Percentiles rank a stretch among this genome's conserved stretches.
Conservation (phyloP, 2,888 invertebrate genomes). For the Stenodera caucasica region DNA sequence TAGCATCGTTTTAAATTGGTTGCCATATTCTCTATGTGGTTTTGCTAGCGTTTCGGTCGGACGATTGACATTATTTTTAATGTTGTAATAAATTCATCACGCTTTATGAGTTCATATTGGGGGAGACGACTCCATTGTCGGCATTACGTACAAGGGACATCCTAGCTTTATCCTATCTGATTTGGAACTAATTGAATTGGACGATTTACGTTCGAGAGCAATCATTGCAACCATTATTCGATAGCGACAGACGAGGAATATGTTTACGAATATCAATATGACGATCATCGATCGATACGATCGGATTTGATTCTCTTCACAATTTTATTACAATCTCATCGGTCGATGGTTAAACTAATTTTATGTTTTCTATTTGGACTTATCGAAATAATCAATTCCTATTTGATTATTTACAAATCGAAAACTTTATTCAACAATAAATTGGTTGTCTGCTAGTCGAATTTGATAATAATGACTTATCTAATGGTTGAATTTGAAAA, state of each 20-base stretch:
- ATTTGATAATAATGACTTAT: background rate
- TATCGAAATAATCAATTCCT: too few species aligned
- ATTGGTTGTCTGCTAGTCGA: background rate
- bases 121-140: slow-evolving; percentile 33
- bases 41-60: slow-evolving; percentile 31
- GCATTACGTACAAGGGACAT: slow-evolving; percentile 29
- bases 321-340: slow-evolving; percentile 41
- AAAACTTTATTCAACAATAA: background rate
- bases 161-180: slow-evolving; percentile 37
- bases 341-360: slow-evolving; percentile 29
- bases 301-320: slow-evolving; percentile 31
- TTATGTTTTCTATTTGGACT: too few species aligned
- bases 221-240: slow-evolving; percentile 20
- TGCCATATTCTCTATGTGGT: slow-evolving; percentile 20
- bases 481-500: too few species aligned
- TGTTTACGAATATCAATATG: slow-evolving; percentile 26
- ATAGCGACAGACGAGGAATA: slow-evolving; percentile 12
- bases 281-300: slow-evolving; percentile 17
- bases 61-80: slow-evolving; percentile 38
- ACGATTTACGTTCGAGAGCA: slow-evolving; percentile 28
- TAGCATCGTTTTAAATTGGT: slow-evolving; percentile 20
- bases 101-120: slow-evolving; percentile 37
- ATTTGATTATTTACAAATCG: background rate
- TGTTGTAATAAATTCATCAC: slow-evolving; percentile 39
- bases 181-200: slow-evolving; percentile 41